Conservation (phyloP, 1,140 invertebrate genomes). For the Pseudomyrmex pallidus region DNA sequence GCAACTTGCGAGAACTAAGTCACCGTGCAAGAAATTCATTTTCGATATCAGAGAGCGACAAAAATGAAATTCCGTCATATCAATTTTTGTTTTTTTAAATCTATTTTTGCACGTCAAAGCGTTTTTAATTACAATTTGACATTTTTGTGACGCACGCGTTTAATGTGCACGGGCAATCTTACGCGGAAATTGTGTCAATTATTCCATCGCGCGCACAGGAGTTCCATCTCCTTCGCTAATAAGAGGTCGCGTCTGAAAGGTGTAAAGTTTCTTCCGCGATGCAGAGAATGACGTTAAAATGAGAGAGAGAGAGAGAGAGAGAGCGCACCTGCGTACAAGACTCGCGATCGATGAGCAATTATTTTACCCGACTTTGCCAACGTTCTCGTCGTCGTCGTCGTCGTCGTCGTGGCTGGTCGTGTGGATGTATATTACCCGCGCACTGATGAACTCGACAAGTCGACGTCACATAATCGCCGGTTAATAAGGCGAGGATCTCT, state of each 20-base stretch:
- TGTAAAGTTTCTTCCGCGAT: conserved; percentile 49
- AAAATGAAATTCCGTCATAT: too few relatives aligned
- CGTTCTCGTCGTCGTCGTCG: neutral
- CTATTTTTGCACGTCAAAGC: neutral
- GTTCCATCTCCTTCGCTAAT: conserved; percentile 17
- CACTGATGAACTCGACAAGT: conserved; percentile 57
- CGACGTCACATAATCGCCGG: conserved; percentile 57
- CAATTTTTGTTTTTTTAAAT: neutral
- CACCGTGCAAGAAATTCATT: neutral
- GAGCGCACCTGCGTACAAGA: conserved; percentile 25
- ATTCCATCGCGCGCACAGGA: neutral
- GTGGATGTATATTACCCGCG: conserved; percentile 63
- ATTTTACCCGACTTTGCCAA: conserved; percentile 28
- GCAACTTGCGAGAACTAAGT: neutral
- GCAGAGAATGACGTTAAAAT: too few relatives aligned
- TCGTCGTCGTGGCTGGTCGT: conserved; percentile 38
- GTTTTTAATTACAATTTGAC: conserved; percentile 31
- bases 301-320: neutral
- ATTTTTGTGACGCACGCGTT: neutral
- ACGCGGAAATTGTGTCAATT: neutral
- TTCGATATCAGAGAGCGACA: neutral
- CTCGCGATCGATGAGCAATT: conserved; percentile 63
- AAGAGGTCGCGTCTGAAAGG: neutral
- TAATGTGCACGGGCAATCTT: neutral
- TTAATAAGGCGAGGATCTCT: conserved; percentile 62